Percentiles rank a stretch among this genome's conserved stretches.
Conservation (phyloP, 2,797 vertebrate genomes). For the Aldrovandia affinis region DNA sequence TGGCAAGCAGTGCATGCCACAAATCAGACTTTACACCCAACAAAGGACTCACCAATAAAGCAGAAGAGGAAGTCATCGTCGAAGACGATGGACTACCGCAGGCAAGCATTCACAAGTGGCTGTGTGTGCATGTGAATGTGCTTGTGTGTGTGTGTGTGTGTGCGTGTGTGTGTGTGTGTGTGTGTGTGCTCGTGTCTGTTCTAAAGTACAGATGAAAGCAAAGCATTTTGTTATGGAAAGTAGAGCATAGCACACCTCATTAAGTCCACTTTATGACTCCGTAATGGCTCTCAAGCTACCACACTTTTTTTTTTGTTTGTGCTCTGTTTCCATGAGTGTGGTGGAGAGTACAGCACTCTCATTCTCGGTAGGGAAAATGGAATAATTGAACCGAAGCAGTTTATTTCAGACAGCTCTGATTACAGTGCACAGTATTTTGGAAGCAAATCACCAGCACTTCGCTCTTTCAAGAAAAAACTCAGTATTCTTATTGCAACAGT, state of each 20-base stretch:
- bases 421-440: constrained; percentile 34
- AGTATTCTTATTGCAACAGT: not conserved
- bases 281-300: constrained; percentile 57
- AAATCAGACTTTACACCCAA: too few species aligned
- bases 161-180: not conserved
- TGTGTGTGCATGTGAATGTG: not conserved
- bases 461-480: not conserved
- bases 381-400: constrained; percentile 52
- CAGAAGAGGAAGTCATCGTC: too few species aligned
- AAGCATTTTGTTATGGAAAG: constrained; percentile 65
- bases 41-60: too few species aligned
- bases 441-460: not conserved
- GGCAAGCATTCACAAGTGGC: too few species aligned
- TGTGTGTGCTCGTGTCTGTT: not conserved
- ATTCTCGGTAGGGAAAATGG: constrained; percentile 30
- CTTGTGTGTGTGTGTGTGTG: not conserved
- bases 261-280: constrained; percentile 67
- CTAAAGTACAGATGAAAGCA: constrained; percentile 54
- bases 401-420: constrained; percentile 42
- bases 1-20: too few species aligned
- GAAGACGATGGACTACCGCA: too few species aligned
- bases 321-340: constrained; percentile 58
- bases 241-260: constrained; percentile 64
- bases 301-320: constrained; percentile 63
- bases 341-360: constrained; percentile 51